Evolutionary conservation across 1,140 invertebrate genomes (phyloP), one percentile per base, ranked within the genome.

Genomic region (Eriosoma lanigerum): DNA sequence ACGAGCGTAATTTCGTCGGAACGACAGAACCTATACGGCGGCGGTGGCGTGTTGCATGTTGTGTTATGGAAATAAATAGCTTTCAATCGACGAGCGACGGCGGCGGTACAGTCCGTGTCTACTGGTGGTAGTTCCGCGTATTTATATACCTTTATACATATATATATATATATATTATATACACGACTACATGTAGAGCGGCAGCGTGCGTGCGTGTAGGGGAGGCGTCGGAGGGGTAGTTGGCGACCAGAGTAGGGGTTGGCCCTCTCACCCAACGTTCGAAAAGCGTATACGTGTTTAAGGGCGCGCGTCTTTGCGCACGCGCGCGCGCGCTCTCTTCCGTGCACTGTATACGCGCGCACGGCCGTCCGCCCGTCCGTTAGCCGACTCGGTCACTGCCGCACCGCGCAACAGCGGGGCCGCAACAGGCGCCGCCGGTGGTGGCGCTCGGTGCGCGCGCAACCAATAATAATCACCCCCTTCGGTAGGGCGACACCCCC

Each of bases 391-490:
- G 17, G 19, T 50, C 48, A 9, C 50, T 19, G 19, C 66, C 26
- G n/a, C 21, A 26, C 75, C 75, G 38, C 75, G 75, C 75, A 78
- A 78, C 75, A 78, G 75, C 75, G 75, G 75, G 75, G 56, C 72
- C 52, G 75, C 75, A 62, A 62, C 75, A 78, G 56, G 56, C 56
- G 56, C 56, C 75, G 75, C 56, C 21, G 75, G 56, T 60, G 75
- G 75, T 62, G 75, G 54, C 32, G 54, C 38, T 56, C 56, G 54
- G 75, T 78, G 75, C 75, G 75, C 75, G 75, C 75, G 75, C 75
- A 78, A 21, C 75, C 75, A 62, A 78, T 48, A 78, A 78, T 78
- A 78, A 62, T 78, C 75, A 78, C 75, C 75, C 70, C 75, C 75
- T 78, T 78, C 56, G 75, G 62, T 62, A 78, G 75, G 75, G 75